phyloP scores from a whole-genome alignment of 2,113 vertebrate species.

The Irena cyanogastra region DNA sequence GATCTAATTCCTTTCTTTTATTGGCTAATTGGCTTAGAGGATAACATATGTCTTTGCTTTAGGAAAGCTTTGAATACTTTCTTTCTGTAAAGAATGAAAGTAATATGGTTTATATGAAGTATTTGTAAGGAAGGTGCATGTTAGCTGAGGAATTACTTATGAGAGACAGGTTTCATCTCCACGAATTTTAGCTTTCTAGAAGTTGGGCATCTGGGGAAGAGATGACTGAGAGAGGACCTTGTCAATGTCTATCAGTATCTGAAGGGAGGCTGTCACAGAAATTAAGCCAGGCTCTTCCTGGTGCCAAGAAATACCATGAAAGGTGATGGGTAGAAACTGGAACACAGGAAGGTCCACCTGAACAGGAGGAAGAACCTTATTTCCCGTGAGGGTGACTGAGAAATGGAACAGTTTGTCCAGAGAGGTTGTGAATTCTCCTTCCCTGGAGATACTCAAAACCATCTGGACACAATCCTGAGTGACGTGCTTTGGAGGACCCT shows the following conservation, averaged over 20 bases:
- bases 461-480: not conserved
- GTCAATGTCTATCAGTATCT: not conserved
- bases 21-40: constrained; percentile 32
- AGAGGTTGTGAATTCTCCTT: not conserved
- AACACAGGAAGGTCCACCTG: not conserved
- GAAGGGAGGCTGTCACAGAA: not conserved
- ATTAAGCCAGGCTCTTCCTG: not conserved
- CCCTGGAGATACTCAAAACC: not conserved
- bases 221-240: not conserved
- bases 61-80: not conserved
- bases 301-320: not conserved
- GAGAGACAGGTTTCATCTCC: not conserved
- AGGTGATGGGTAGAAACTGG: not conserved
- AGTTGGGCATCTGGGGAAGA: not conserved
- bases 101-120: not conserved
- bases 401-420: not conserved
- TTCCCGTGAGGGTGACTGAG: not conserved
- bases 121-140: not conserved
- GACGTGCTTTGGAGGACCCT: accelerated
- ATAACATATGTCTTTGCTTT: constrained; percentile 47
- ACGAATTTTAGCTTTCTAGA: not conserved
- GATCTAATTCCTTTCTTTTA: constrained; percentile 47
- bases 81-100: not conserved
- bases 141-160: not conserved
- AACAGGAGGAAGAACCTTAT: not conserved